These are phyloP conservation scores for Darwinula stevensoni DNA, from an alignment of 2,888 invertebrate genomes.

Conservation along the genomic window DNA sequence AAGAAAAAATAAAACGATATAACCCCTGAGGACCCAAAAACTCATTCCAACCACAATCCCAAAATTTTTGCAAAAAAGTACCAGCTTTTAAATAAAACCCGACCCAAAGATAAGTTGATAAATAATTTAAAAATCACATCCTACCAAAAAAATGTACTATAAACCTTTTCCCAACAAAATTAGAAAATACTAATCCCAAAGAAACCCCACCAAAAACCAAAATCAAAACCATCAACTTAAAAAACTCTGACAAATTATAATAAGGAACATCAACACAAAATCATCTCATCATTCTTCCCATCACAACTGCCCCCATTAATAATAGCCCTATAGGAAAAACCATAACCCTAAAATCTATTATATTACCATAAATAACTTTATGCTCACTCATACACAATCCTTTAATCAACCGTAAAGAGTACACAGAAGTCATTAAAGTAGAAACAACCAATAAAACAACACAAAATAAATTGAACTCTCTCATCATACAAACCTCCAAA, in stretches of 20 bases:
- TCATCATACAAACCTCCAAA: constrained; percentile 2
- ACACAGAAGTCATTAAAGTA: constrained; percentile 2
- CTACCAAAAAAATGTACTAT: constrained; percentile 13
- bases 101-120: constrained; percentile 16
- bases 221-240: constrained; percentile 2
- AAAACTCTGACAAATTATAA: constrained; percentile 2
- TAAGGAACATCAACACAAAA: constrained; percentile 2
- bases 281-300: constrained; percentile 2
- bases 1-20: constrained; percentile 2
- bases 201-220: constrained; percentile 2
- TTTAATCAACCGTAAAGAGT: constrained; percentile 2
- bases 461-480: constrained; percentile 2
- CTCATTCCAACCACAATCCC: constrained; percentile 2
- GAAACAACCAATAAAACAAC: constrained; percentile 2
- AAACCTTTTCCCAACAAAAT: constrained; percentile 2
- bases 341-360: constrained; percentile 2
- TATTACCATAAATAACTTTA: constrained; percentile 2
- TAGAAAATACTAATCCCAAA: constrained; percentile 2
- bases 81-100: constrained; percentile 2
- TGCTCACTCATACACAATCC: constrained; percentile 2
- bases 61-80: constrained; percentile 2
- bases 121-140: constrained; percentile 25
- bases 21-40: constrained; percentile 2
- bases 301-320: constrained; percentile 2
- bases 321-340: constrained; percentile 2